Evolutionary conservation across 2,797 vertebrate species (phyloP).

Genomic region (Squalus acanthias): DNA sequence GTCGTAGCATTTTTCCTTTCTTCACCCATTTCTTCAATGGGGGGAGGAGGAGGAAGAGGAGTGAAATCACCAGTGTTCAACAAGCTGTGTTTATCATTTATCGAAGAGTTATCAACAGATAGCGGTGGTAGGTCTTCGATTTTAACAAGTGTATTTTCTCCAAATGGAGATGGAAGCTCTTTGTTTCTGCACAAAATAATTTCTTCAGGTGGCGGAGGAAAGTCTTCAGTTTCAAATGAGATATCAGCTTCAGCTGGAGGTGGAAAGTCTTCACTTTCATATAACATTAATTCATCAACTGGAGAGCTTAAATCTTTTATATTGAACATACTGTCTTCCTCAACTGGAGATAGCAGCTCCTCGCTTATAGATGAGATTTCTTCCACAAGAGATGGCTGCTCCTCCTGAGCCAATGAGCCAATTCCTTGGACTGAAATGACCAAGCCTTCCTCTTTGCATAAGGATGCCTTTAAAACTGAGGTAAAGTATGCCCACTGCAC

Average conservation of each 20-base stretch:
- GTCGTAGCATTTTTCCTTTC: not conserved
- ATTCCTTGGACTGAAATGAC: not conserved
- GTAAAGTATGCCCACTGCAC: not conserved
- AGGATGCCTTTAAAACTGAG: not conserved
- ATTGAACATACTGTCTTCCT: not conserved
- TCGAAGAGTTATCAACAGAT: conserved; percentile 40
- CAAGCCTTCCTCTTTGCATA: not conserved
- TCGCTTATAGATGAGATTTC: conserved; percentile 51
- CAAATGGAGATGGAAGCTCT: conserved; percentile 38
- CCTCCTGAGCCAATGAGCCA: not conserved
- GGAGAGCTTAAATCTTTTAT: not conserved
- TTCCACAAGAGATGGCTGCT: conserved; percentile 44
- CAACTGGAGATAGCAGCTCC: conserved; percentile 2
- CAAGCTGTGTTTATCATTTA: not conserved
- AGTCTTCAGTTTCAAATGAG: conserved; percentile 45
- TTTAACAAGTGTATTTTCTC: conserved; percentile 51
- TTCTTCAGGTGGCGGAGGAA: conserved; percentile 52
- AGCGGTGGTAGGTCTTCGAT: conserved; percentile 50
- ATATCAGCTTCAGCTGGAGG: not conserved
- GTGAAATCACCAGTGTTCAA: not conserved
- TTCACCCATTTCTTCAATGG: not conserved
- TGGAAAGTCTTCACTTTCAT: not conserved
- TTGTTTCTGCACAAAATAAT: conserved; percentile 35
- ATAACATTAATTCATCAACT: not conserved
- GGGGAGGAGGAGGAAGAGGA: not conserved